phyloP scores from a whole-genome alignment of 2,113 vertebrate species.

The Tyto alba region DNA sequence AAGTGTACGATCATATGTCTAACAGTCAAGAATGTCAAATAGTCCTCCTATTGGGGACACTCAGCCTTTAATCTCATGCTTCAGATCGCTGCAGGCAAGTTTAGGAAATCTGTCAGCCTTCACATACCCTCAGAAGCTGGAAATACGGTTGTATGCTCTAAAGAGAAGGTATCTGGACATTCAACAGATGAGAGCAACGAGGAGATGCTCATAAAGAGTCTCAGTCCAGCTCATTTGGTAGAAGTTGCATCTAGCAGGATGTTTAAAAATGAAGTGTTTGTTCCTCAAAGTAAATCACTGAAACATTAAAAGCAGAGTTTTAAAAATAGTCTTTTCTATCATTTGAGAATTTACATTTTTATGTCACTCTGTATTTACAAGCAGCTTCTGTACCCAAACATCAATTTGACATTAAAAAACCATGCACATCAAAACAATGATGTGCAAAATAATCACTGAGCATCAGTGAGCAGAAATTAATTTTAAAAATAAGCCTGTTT shows the following conservation, averaged over 20 bases:
- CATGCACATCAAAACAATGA: background rate
- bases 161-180: background rate
- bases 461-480: background rate
- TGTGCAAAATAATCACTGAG: background rate
- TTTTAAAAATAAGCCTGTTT: background rate
- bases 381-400: conserved; percentile 31
- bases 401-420: background rate
- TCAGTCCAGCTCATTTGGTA: background rate
- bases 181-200: background rate
- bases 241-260: conserved; percentile 29
- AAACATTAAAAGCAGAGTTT: conserved; percentile 43
- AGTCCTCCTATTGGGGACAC: background rate
- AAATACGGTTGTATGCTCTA: fast-evolving
- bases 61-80: background rate
- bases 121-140: background rate
- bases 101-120: background rate
- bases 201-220: background rate
- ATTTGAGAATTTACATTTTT: conserved; percentile 47
- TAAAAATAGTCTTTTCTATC: conserved; percentile 19
- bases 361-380: conserved; percentile 33
- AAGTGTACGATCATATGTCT: background rate
- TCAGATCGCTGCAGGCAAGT: background rate
- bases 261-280: conserved; percentile 50
- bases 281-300: conserved; percentile 13
- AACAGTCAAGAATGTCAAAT: background rate